Evolutionary conservation across 2,888 invertebrate genomes (phyloP).

Genomic region (Protonemura montana): DNA sequence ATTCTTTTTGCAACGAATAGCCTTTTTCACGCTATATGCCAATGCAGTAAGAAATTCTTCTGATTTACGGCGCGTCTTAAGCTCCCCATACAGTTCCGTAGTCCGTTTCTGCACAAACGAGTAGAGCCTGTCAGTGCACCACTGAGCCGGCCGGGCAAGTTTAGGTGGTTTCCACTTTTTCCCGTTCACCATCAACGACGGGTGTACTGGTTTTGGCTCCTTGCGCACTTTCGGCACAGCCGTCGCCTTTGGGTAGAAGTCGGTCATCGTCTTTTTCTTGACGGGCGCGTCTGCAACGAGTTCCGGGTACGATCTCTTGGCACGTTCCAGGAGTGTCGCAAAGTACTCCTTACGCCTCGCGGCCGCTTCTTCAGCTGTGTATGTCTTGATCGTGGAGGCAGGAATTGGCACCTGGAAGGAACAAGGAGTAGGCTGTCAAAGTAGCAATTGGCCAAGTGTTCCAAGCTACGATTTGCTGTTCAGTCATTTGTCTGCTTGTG

Average conservation of each 20-base stretch:
- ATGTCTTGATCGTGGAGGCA: background rate
- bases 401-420: background rate
- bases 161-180: background rate
- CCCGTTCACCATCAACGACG: background rate
- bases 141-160: background rate
- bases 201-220: background rate
- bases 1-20: conserved; percentile 18
- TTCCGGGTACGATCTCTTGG: background rate
- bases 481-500: too few relatives aligned
- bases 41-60: background rate
- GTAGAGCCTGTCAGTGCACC: background rate
- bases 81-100: background rate
- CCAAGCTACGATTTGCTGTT: too few relatives aligned
- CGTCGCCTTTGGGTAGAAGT: conserved; percentile 9
- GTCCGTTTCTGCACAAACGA: background rate
- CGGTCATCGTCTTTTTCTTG: background rate
- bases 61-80: background rate
- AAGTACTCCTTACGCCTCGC: background rate
- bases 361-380: background rate
- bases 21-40: background rate
- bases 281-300: background rate
- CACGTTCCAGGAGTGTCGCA: background rate
- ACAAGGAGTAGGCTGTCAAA: too few relatives aligned
- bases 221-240: background rate
- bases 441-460: too few relatives aligned